phyloP scores from a whole-genome alignment of 1,140 invertebrate species.

The Drosophila azteca region DNA sequence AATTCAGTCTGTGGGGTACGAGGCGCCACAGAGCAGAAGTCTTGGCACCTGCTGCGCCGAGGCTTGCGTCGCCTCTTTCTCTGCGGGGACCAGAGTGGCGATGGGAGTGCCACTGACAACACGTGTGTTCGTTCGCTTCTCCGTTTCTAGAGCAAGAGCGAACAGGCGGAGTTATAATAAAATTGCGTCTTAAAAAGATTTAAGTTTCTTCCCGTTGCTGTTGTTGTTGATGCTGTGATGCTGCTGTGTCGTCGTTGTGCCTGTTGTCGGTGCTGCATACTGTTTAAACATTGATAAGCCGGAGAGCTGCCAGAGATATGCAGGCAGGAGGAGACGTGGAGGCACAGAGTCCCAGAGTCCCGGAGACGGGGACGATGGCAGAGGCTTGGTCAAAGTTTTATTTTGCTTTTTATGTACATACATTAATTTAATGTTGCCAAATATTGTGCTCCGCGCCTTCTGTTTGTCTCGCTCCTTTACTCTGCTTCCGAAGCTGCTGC shows the following conservation, averaged over 20 bases:
- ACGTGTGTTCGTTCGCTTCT: too few species aligned
- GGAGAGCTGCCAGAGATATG: neutral
- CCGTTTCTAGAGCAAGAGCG: too few species aligned
- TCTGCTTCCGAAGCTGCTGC: too few species aligned
- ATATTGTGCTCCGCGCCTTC: conserved; percentile 38
- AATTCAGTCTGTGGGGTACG: too few species aligned
- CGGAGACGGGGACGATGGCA: neutral
- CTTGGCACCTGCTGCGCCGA: too few species aligned
- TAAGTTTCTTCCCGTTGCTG: conserved; percentile 19
- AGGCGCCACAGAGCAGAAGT: too few species aligned
- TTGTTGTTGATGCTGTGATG: neutral
- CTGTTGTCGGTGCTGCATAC: conserved; percentile 27
- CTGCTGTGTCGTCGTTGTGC: conserved; percentile 8
- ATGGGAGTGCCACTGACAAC: too few species aligned
- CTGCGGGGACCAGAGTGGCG: too few species aligned
- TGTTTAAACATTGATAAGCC: conserved; percentile 77
- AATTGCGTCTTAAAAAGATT: conserved; percentile 50
- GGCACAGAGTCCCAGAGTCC: too few species aligned
- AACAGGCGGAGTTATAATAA: conserved; percentile 43
- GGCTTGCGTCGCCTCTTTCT: too few species aligned
- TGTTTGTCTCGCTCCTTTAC: neutral
- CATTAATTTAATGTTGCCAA: conserved; percentile 69
- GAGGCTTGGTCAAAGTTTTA: conserved; percentile 59
- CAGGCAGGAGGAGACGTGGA: neutral
- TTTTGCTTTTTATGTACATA: conserved; percentile 60